Base-by-base conservation (phyloP, 2,797 vertebrate genomes). In the Astyanax mexicanus region DNA sequence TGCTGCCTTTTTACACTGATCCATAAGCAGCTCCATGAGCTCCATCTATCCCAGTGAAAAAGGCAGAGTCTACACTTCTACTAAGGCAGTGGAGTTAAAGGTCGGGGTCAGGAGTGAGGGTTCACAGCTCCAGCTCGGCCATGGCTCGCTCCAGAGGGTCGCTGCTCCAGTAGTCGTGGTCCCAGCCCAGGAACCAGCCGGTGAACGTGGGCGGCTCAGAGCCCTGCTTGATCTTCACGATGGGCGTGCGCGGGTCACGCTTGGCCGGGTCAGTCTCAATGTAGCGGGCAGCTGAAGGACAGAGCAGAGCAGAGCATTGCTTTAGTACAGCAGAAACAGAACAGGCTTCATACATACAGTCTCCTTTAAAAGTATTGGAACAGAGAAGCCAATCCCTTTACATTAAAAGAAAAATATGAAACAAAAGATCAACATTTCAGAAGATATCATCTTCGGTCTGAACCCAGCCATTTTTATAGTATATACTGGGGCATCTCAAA, bases 171-270 rank as follows among this genome's bases (percentile, higher is more conserved):
- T 98, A 99, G 71, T 94, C 94, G 0, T 96, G 84, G 0, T 98
- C 96, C 98, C 98, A 99, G 83, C 95, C 97, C 77, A 99, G 92
- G 94, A 99, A 99, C 98, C 98, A 99, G 84, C 98, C 97, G 0
- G 94, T 94, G 81, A 99, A 99, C 4, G 98, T 98, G 0, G 98
- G 97, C 0, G 96, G 98, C 86, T 99, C 98, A 0, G 91, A 95
- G 61, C 93, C 90, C 84, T 99, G 98, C 75, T 95, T 97, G 83
- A 99, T 87, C 0, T 94, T 85, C 0, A 96, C 95, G 54, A 98
- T 88, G 0, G 96, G 94, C 0, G 97, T 99, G 75, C 97, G 87
- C 72, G 71, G 82, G 74, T 99, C 97, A 0, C 98, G 92, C 81
- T 90, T 96, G 54, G 97, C 93, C 0, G 97, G 98, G 54, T 99